Percentiles rank a stretch among this genome's conserved stretches.
Evolutionary conservation across 2,797 vertebrate species (phyloP).

Genomic region (Danio kyathit): DNA sequence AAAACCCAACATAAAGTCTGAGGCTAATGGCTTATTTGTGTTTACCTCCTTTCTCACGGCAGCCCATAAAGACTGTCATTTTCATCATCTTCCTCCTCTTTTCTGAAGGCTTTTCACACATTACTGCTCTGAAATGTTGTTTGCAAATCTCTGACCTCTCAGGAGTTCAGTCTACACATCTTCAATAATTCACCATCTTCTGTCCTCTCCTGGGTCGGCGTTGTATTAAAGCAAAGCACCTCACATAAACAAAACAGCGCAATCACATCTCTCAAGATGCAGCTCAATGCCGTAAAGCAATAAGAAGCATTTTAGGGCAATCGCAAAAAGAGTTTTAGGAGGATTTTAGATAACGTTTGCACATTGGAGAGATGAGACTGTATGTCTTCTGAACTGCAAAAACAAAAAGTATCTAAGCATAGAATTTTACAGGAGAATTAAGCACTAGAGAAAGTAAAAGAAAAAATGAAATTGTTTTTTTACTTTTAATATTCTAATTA

Average conservation of each 20-base stretch:
- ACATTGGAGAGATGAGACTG: too few relatives aligned
- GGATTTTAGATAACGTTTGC: background rate
- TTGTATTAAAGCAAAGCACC: constrained; percentile 45
- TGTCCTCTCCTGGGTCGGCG: constrained; percentile 51
- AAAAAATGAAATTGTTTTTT: too few relatives aligned
- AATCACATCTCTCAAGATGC: background rate
- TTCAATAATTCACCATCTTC: constrained; percentile 70
- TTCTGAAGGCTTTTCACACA: constrained; percentile 51
- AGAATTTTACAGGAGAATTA: too few relatives aligned
- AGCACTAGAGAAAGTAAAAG: too few relatives aligned
- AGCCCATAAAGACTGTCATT: constrained; percentile 29
- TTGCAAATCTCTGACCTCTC: constrained; percentile 60
- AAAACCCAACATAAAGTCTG: constrained; percentile 22
- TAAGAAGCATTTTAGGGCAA: constrained; percentile 26
- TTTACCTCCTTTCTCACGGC: constrained; percentile 46
- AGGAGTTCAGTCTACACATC: constrained; percentile 59
- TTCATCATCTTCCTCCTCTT: constrained; percentile 34
- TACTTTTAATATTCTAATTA: too few relatives aligned
- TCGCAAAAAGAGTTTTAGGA: background rate
- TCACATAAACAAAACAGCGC: constrained; percentile 12
- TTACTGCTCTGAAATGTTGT: constrained; percentile 54
- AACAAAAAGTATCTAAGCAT: too few relatives aligned
- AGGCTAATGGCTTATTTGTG: constrained; percentile 65
- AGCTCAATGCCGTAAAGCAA: background rate
- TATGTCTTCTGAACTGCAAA: too few relatives aligned